A percentile compares a stretch with the other conserved stretches of the same genome.
phyloP scores from a whole-genome alignment of 2,113 vertebrate species.

The Pipa parva region DNA sequence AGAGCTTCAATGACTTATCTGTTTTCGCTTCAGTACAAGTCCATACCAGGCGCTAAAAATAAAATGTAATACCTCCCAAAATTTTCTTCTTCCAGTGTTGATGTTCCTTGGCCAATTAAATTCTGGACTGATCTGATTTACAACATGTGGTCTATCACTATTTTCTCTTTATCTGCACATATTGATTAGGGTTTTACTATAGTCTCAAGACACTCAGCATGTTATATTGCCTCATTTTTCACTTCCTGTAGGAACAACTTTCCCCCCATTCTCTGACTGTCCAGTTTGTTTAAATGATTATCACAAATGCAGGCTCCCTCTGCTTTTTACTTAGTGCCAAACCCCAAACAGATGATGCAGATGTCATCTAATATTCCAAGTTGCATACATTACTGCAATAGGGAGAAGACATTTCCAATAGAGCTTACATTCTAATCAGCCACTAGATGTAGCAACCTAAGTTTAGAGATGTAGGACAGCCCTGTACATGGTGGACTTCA shows the following conservation, averaged over 20 bases:
- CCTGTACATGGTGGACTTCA: slow-evolving; percentile 65
- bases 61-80: background rate
- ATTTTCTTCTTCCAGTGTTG: background rate
- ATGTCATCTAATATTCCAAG: background rate
- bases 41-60: background rate
- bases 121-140: slow-evolving; percentile 10
- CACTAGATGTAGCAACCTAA: background rate
- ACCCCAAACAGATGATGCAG: too few species aligned
- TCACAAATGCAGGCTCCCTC: too few species aligned
- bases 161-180: slow-evolving; percentile 15
- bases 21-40: background rate
- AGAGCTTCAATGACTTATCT: background rate
- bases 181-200: slow-evolving; percentile 11
- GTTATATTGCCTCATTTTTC: slow-evolving; percentile 2
- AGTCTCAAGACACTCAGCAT: background rate
- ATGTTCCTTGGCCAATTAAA: background rate
- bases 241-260: background rate
- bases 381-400: background rate
- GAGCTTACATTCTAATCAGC: background rate
- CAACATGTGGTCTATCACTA: background rate
- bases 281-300: too few species aligned
- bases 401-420: background rate
- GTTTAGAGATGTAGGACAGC: slow-evolving; percentile 30
- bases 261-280: background rate
- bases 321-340: too few species aligned